Evolutionary conservation across 23 tunicate species (phyloP).

Genomic region (Styela plicata): DNA sequence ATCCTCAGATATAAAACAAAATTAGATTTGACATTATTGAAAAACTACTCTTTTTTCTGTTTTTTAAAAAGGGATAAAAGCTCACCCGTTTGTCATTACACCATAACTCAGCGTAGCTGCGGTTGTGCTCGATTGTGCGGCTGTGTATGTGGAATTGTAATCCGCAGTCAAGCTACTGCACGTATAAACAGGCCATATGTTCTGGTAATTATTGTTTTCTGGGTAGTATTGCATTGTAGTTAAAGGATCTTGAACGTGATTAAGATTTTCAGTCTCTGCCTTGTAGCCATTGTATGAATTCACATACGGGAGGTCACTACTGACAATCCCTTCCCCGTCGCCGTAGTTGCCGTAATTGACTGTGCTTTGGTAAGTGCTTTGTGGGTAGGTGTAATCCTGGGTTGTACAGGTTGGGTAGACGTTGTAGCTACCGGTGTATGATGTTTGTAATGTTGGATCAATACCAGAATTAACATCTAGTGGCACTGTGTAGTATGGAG

Average conservation of each 20-base stretch:
- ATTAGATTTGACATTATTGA: too few species aligned
- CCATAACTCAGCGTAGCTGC: background rate
- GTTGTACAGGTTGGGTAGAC: background rate
- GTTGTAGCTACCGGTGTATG: background rate
- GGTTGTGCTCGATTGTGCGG: background rate
- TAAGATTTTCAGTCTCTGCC: background rate
- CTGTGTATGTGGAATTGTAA: background rate
- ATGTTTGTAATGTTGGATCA: background rate
- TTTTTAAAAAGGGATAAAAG: too few species aligned
- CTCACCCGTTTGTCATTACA: background rate
- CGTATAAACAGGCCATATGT: background rate
- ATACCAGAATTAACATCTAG: background rate
- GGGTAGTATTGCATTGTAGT: background rate
- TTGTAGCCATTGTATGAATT: background rate
- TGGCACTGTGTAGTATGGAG: background rate
- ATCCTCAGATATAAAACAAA: too few species aligned
- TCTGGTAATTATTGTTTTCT: background rate
- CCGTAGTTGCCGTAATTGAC: background rate
- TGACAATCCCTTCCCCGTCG: background rate
- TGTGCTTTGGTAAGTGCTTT: background rate
- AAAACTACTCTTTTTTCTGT: too few species aligned
- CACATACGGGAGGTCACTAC: background rate
- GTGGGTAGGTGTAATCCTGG: background rate
- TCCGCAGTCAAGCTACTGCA: background rate
- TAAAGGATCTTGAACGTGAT: background rate